Percentiles rank a stretch among this genome's conserved stretches.
These are phyloP conservation scores for Ormyrus rosae DNA, from an alignment of 2,888 invertebrate genomes.

Conservation along the genomic window DNA sequence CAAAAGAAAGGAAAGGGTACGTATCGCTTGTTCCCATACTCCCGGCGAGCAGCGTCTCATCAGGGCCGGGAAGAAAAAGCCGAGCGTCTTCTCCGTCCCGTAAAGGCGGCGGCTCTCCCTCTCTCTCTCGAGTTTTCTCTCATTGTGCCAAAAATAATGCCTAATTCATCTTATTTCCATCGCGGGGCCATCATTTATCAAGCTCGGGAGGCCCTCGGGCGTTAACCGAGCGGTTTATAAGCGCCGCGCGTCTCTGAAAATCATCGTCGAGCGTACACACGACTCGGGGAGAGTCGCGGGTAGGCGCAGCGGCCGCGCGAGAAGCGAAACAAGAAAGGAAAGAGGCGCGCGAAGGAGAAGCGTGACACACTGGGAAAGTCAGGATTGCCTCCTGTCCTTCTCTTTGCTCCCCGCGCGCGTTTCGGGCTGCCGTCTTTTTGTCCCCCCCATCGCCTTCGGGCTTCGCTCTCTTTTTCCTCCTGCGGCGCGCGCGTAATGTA, in stretches of 20 bases:
- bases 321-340: not conserved
- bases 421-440: too few relatives aligned
- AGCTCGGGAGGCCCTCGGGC: conserved; percentile 33
- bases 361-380: conserved; percentile 70
- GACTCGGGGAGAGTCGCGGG: not conserved
- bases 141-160: conserved; percentile 54
- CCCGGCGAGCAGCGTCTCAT: too few relatives aligned
- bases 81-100: not conserved
- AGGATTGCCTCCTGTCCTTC: conserved; percentile 45
- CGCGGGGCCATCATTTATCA: conserved; percentile 49
- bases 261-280: conserved; percentile 13
- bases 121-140: conserved; percentile 30
- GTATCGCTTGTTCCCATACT: too few relatives aligned
- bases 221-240: conserved; percentile 36
- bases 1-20: conserved; percentile 23
- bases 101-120: not conserved
- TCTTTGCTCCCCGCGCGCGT: not conserved
- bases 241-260: conserved; percentile 34
- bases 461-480: conserved; percentile 38
- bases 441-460: not conserved
- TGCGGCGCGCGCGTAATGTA: conserved; percentile 33
- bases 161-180: conserved; percentile 49
- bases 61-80: not conserved
- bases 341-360: conserved; percentile 34
- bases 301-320: not conserved